A percentile compares a stretch with the other conserved stretches of the same genome.
Evolutionary conservation across 2,797 vertebrate genomes (phyloP).

Genomic region (Myotis daubentonii): DNA sequence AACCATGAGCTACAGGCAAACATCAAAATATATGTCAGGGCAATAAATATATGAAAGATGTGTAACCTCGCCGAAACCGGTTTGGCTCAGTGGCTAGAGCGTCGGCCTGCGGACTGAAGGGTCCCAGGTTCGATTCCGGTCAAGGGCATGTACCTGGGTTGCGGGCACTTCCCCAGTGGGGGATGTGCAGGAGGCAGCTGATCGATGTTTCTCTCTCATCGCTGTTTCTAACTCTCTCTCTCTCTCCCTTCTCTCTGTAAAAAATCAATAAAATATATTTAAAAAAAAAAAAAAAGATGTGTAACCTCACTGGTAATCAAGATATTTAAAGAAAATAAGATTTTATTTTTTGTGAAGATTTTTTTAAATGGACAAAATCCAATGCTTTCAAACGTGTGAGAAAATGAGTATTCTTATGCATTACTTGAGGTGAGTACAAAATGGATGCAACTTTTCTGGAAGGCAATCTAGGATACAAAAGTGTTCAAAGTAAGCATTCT

Average conservation of each 20-base stretch:
- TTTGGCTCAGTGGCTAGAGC: no score
- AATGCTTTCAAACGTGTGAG: background rate
- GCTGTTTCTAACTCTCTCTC: no score
- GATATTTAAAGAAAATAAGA: constrained; percentile 20
- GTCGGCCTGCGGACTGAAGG: no score
- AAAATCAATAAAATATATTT: no score
- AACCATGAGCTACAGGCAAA: constrained; percentile 55
- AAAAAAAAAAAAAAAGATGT: no score
- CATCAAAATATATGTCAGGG: constrained; percentile 18
- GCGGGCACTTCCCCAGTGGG: no score
- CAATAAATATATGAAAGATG: constrained; percentile 28
- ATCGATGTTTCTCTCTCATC: no score
- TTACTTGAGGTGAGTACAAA: background rate
- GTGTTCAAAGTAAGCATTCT: background rate
- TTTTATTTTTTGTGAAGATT: background rate
- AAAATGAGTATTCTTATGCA: background rate
- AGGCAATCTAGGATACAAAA: background rate
- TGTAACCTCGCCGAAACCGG: no score
- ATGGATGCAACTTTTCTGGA: background rate
- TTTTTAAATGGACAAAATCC: constrained; percentile 19
- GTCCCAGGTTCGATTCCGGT: no score
- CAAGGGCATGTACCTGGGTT: no score
- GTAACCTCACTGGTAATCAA: background rate
- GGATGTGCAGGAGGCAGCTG: no score
- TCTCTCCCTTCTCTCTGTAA: no score